phyloP scores from a whole-genome alignment of 92 coral and sea anemone genomes.

The Epizoanthus ramosus region DNA sequence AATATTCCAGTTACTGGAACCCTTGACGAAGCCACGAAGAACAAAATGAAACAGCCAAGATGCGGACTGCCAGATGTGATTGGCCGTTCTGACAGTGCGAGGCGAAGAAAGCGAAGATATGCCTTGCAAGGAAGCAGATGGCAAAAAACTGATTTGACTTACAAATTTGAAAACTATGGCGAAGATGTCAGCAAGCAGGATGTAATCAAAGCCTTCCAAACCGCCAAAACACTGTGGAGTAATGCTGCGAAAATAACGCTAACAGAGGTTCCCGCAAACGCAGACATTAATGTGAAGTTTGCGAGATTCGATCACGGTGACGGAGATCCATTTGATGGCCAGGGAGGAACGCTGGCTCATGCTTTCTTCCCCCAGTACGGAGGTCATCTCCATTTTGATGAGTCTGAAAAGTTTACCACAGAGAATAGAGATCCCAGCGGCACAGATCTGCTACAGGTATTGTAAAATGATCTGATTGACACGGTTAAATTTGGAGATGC shows the following conservation, averaged over 20 bases:
- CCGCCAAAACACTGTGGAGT: slow-evolving; percentile 65
- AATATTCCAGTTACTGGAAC: slow-evolving; percentile 56
- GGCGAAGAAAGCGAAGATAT: slow-evolving; percentile 57
- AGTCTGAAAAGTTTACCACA: slow-evolving; percentile 53
- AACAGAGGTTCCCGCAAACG: slow-evolving; percentile 47
- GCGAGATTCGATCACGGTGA: slow-evolving; percentile 53
- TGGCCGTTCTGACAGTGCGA: slow-evolving; percentile 47
- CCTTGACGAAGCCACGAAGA: slow-evolving; percentile 35
- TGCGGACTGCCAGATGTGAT: slow-evolving; percentile 68
- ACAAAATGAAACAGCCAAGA: slow-evolving; percentile 50
- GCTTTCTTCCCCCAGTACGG: slow-evolving; percentile 69
- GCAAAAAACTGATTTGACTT: slow-evolving; percentile 66
- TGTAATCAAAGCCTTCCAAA: slow-evolving; percentile 56
- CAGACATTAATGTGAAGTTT: slow-evolving; percentile 44
- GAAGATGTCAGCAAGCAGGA: slow-evolving; percentile 59
- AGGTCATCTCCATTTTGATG: slow-evolving; percentile 64
- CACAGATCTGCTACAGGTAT: slow-evolving; percentile 36
- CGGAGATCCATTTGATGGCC: slow-evolving; percentile 68
- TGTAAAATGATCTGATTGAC: background rate
- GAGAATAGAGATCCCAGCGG: slow-evolving; percentile 15
- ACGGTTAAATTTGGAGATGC: background rate
- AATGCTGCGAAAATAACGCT: slow-evolving; percentile 53
- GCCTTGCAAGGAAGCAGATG: slow-evolving; percentile 66
- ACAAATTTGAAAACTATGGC: slow-evolving; percentile 64
- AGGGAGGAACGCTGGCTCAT: slow-evolving; percentile 70